Evolutionary conservation across 2,113 vertebrate genomes (phyloP), one percentile per base, ranked within the genome.

Genomic region (Phaethon lepturus): DNA sequence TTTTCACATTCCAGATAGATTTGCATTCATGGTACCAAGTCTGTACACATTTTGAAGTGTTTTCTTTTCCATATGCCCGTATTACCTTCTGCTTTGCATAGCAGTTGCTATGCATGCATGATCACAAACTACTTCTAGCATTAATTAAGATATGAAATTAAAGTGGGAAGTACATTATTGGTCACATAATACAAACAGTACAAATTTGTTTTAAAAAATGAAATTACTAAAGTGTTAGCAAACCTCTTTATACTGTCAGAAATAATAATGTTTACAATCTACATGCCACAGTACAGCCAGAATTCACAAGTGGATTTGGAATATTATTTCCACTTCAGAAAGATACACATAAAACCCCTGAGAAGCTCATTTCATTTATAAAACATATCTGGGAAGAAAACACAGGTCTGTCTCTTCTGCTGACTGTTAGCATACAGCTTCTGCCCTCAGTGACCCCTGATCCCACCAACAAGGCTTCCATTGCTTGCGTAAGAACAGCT

Each of bases 91-190:
- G 79, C 85, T 95, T 94, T 94, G 83, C 92, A 93, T 28, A 94
- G 92, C 85, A 69, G 93, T 94, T 73, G 88, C 88, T 97, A 90
- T 78, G 91, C 94, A 93, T 95, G 92, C 90, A 68, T 45, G 91
- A 96, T 90, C 95, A 91, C 94, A 94, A 93, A 89, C 88, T 94
- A 77, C 91, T 97, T 82, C 92, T 75, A 79, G 85, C 91, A 95
- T 96, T 97, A 97, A 97, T 97, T 97, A 98, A 97, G 97, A 97
- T 92, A 93, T 78, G 80, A 96, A 97, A 98, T 97, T 96, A 94
- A 90, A 93, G 67, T 91, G 64, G 55, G 73, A 93, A 96, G 84
- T 95, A 94, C 47, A 66, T 90, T 96, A 94, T 76, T 94, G 96
- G 95, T 93, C 95, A 96, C 93, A 96, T 90, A 93, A 94, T 93